Evolutionary conservation across 1,140 invertebrate species (phyloP).

Genomic region (Trinorchestia longiramus): DNA sequence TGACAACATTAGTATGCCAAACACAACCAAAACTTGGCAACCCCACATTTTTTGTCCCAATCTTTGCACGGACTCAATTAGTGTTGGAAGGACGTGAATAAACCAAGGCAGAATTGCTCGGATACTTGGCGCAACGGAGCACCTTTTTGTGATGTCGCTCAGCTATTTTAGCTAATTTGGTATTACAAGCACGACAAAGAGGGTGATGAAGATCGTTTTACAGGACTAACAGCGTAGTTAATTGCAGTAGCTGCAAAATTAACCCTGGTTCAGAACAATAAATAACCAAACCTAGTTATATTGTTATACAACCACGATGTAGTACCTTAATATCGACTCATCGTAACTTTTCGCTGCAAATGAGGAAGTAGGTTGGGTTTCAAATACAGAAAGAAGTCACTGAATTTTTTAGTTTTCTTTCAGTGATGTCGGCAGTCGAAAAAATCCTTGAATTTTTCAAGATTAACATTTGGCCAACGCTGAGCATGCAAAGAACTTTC

Average conservation of each 20-base stretch:
- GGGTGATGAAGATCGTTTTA: neutral
- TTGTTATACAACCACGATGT: neutral
- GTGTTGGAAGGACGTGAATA: slow-evolving; percentile 46
- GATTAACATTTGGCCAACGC: neutral
- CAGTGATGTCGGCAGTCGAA: neutral
- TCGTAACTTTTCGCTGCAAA: neutral
- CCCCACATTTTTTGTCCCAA: slow-evolving; percentile 33
- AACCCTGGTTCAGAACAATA: neutral
- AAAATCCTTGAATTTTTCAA: neutral
- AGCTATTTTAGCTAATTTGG: neutral
- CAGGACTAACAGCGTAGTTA: neutral
- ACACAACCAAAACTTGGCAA: slow-evolving; percentile 28
- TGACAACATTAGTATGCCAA: slow-evolving; percentile 47
- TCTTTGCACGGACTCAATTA: slow-evolving; percentile 48
- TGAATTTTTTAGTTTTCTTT: neutral
- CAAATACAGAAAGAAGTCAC: neutral
- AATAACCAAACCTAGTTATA: neutral
- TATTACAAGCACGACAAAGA: neutral
- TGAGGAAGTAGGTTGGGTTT: neutral
- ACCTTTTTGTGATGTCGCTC: neutral
- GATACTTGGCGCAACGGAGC: neutral
- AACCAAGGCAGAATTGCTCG: slow-evolving; percentile 33
- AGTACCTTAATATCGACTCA: neutral
- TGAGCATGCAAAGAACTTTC: neutral
- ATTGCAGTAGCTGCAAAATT: neutral